phyloP scores from a whole-genome alignment of 2,797 vertebrate genomes.

The Glossophaga mutica region DNA sequence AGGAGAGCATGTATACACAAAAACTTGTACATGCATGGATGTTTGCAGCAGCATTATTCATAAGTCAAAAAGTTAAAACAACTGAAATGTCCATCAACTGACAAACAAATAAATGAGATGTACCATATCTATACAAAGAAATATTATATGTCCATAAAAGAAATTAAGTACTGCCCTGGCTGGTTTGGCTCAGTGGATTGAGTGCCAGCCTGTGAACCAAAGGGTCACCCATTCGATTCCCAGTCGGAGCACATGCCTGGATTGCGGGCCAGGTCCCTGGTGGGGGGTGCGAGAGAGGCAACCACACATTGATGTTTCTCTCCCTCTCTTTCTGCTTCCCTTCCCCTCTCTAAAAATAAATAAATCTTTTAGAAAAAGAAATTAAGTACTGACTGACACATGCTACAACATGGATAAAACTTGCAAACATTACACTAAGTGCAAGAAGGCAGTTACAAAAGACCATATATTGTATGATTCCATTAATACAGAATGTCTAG shows the following conservation, averaged over 20 bases:
- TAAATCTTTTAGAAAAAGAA: not conserved
- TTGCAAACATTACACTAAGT: not conserved
- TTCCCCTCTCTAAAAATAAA: too few species aligned
- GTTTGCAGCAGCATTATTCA: not conserved
- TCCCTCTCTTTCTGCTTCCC: too few species aligned
- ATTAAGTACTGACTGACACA: not conserved
- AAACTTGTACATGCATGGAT: not conserved
- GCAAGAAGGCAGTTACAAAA: not conserved
- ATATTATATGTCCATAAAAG: not conserved
- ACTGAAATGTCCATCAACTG: not conserved
- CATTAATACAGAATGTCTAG: not conserved
- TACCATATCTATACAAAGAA: not conserved
- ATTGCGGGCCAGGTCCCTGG: too few species aligned
- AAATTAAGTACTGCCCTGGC: not conserved
- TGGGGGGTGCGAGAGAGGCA: too few species aligned
- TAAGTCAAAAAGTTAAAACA: not conserved
- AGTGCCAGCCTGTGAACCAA: too few species aligned
- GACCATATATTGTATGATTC: not conserved
- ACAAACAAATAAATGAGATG: not conserved
- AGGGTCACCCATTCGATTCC: too few species aligned
- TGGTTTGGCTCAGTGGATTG: too few species aligned
- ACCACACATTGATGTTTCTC: too few species aligned
- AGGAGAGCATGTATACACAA: not conserved
- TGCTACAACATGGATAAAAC: not conserved
- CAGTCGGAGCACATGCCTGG: too few species aligned